Base-by-base conservation (phyloP, 53 echinoderm and acorn worm species). In the Apostichopus leukothele region DNA sequence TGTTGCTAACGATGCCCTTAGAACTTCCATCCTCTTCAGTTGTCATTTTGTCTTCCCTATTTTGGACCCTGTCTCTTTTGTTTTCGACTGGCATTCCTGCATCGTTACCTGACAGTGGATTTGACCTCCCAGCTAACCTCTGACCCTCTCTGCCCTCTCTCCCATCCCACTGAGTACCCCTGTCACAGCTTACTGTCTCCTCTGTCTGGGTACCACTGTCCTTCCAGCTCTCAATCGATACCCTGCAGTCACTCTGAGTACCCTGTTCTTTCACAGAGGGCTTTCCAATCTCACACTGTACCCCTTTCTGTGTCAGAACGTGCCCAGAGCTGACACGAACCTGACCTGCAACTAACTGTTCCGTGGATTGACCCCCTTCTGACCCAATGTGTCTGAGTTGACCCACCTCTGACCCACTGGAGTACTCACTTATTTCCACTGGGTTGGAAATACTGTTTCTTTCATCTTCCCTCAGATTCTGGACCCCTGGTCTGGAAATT, bases 211-310 rank as follows among this genome's bases (percentile, higher is more conserved):
- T 55, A 22, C 23, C 53, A 10, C 7, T 25, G 19, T 81, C 81
- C 53, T 54, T 81, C 53, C 59, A 21, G 2, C 53, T 5, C 6
- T 54, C 18, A 9, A 19, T n/a, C 20, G 21, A 20, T 39, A 39
- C 3, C 39, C 39, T 39, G 59, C 5, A 12, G 52, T 59, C 54
- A 81, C 52, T 18, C 12, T 81, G 54, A 22, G 23, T 81, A 4
- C 50, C 54, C 59, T 81, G 59, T 21, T 81, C 81, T 12, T 55
- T 81, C 23, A 19, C 59, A 81, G 81, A 54, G 5, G 81, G 53
- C 55, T 81, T 54, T 19, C 53, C 19, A 57, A 54, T 55, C 12
- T 81, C 55, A 81, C 81, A 54, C 20, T 81, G 81, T 9, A 81
- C 25, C n/a, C 53, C 60, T n/a, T 11, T 55, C 20, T 81, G 22